A percentile compares a stretch with the other conserved stretches of the same genome.
Evolutionary conservation across 2,888 invertebrate species (phyloP).

Genomic region (Harmothoe impar): DNA sequence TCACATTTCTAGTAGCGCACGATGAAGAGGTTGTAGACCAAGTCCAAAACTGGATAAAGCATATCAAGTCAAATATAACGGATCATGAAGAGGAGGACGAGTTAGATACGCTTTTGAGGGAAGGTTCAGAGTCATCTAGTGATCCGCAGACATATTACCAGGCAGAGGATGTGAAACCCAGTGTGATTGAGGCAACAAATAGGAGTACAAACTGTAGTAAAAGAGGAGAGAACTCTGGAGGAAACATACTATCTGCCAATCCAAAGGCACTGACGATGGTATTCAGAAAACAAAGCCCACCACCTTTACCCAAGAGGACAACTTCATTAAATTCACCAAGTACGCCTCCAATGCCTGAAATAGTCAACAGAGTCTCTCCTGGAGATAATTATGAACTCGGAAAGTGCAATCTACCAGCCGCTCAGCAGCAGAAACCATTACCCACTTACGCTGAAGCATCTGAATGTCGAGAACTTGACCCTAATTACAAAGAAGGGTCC

Average conservation of each 20-base stretch:
- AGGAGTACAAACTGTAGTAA: neutral
- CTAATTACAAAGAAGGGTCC: neutral
- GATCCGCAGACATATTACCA: neutral
- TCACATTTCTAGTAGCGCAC: neutral
- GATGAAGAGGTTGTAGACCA: neutral
- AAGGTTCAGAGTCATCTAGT: neutral
- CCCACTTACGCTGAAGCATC: neutral
- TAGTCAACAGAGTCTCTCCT: neutral
- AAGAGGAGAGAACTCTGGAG: neutral
- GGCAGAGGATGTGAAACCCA: neutral
- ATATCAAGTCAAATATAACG: neutral
- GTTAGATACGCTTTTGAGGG: neutral
- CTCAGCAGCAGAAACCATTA: neutral
- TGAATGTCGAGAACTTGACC: constrained; percentile 29
- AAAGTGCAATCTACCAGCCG: constrained; percentile 20
- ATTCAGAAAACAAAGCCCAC: neutral
- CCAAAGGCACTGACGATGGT: neutral
- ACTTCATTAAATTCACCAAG: neutral
- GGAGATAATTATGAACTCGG: constrained; percentile 41
- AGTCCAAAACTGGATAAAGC: constrained; percentile 32
- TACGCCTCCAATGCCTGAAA: neutral
- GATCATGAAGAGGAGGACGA: constrained; percentile 28
- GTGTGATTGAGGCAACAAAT: neutral
- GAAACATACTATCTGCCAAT: neutral
- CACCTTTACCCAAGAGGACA: neutral